Evolutionary conservation across 2,888 invertebrate species (phyloP).

Genomic region (Rhimphoctona megacephalus): DNA sequence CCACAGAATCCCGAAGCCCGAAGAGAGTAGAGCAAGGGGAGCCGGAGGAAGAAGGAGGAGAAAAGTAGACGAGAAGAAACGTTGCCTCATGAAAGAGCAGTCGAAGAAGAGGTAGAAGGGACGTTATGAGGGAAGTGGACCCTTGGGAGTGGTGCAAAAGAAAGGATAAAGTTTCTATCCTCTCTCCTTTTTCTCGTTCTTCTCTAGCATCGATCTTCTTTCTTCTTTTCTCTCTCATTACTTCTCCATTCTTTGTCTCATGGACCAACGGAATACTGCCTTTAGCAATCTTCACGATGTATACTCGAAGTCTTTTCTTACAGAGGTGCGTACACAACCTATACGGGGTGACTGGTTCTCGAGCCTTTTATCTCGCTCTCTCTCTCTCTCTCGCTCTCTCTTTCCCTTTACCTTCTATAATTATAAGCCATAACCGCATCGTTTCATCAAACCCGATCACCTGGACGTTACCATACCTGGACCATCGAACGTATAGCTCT

Average conservation of each 20-base stretch:
- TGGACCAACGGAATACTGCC: slow-evolving; percentile 45
- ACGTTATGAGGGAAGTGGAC: slow-evolving; percentile 69
- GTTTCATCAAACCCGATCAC: slow-evolving; percentile 82
- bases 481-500: slow-evolving; percentile 25
- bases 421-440: slow-evolving; percentile 82
- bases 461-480: slow-evolving; percentile 66
- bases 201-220: not conserved
- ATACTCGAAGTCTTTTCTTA: slow-evolving; percentile 30
- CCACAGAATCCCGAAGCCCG: slow-evolving; percentile 72
- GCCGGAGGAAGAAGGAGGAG: slow-evolving; percentile 49
- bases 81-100: slow-evolving; percentile 6
- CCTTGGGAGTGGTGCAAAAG: slow-evolving; percentile 67
- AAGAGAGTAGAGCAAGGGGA: slow-evolving; percentile 68
- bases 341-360: slow-evolving; percentile 74
- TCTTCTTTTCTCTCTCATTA: slow-evolving; percentile 28
- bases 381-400: slow-evolving; percentile 19
- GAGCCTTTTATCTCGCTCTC: slow-evolving; percentile 9
- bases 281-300: slow-evolving; percentile 52
- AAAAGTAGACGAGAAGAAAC: slow-evolving; percentile 40
- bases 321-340: slow-evolving; percentile 46
- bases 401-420: slow-evolving; percentile 72
- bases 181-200: slow-evolving; percentile 17
- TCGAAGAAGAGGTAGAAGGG: slow-evolving; percentile 63
- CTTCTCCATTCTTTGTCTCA: slow-evolving; percentile 30
- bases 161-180: slow-evolving; percentile 63